These are phyloP conservation scores for Nesoenas mayeri DNA, from an alignment of 2,113 vertebrate species.

Conservation along the genomic window DNA sequence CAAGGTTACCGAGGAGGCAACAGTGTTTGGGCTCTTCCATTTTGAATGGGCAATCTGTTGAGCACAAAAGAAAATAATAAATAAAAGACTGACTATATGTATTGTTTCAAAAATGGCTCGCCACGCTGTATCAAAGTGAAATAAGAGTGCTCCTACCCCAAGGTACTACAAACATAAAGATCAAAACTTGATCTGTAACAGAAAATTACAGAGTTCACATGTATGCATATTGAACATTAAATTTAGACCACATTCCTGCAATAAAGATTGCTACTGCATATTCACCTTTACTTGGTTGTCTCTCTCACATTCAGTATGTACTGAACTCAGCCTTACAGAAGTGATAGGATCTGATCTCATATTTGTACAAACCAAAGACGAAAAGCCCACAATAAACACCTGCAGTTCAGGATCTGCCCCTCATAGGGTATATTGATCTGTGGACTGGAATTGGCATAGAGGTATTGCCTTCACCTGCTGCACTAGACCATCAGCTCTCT, in stretches of 20 bases:
- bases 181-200: background rate
- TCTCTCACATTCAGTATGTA: background rate
- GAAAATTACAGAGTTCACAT: background rate
- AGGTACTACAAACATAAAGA: background rate
- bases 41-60: slow-evolving; percentile 63
- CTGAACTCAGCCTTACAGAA: background rate
- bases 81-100: background rate
- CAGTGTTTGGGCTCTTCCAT: background rate
- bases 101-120: background rate
- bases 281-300: background rate
- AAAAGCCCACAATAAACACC: background rate
- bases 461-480: background rate
- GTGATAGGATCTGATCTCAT: background rate
- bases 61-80: slow-evolving; percentile 71
- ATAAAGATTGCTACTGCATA: background rate
- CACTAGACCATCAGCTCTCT: background rate
- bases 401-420: background rate
- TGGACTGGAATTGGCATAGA: background rate
- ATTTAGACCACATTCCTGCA: background rate
- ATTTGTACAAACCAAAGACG: background rate
- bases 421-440: background rate
- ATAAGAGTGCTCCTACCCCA: background rate
- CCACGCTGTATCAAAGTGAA: background rate
- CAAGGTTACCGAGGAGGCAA: slow-evolving; percentile 49
- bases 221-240: background rate